Evolutionary conservation across 1,140 invertebrate species (phyloP).

Genomic region (Metopolophium dirhodum): DNA sequence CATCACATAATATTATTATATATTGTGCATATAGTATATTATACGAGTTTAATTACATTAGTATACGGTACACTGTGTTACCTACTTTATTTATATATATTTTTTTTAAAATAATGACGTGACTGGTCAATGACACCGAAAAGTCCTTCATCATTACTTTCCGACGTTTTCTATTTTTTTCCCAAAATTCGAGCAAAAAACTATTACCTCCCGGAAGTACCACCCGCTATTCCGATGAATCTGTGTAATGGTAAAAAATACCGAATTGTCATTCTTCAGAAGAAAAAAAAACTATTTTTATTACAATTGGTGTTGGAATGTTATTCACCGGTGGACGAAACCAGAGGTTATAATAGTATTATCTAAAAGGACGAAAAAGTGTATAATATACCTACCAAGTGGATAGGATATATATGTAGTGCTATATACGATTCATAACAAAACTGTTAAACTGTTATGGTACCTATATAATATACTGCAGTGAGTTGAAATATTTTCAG

Average conservation of each 20-base stretch:
- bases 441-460: background rate
- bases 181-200: background rate
- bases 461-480: background rate
- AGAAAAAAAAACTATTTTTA: background rate
- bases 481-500: background rate
- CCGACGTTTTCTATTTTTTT: background rate
- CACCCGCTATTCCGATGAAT: constrained; percentile 12
- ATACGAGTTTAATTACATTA: background rate
- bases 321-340: background rate
- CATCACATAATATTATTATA: background rate
- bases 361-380: background rate
- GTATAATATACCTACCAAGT: background rate
- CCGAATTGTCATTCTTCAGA: background rate
- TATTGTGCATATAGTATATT: background rate
- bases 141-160: constrained; percentile 30
- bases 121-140: constrained; percentile 28
- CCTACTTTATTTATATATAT: background rate
- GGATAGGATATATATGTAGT: background rate
- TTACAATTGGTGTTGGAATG: constrained; percentile 18
- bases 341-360: background rate
- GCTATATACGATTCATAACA: background rate
- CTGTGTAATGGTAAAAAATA: background rate
- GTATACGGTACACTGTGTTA: background rate
- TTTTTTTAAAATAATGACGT: background rate
- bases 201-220: constrained; percentile 25